phyloP scores from a whole-genome alignment of 2,888 invertebrate species.

The Helleia helle region DNA sequence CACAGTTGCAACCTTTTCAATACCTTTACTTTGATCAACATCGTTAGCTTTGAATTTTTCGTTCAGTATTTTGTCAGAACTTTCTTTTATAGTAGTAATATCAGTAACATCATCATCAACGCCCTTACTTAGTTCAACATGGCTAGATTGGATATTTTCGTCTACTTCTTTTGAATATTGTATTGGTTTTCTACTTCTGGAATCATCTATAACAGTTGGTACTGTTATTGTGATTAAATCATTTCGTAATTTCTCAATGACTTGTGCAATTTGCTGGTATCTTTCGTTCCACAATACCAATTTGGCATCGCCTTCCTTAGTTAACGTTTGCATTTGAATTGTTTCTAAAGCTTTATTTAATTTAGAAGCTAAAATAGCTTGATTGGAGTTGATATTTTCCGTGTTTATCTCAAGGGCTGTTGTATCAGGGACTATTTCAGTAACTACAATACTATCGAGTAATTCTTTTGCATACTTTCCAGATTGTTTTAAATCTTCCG shows the following conservation, averaged over 20 bases:
- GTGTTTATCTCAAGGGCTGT: conserved; percentile 16
- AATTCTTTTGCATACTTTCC: conserved; percentile 40
- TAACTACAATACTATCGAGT: conserved; percentile 29
- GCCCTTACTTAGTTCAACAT: no score
- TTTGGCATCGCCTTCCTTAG: conserved; percentile 33
- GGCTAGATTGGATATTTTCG: no score
- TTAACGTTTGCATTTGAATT: conserved; percentile 37
- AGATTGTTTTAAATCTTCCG: conserved; percentile 39
- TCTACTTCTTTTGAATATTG: neutral
- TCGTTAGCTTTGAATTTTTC: no score
- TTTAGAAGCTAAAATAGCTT: conserved; percentile 32
- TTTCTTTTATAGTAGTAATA: no score
- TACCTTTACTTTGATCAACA: no score
- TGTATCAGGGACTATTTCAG: conserved; percentile 19
- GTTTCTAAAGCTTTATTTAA: conserved; percentile 37
- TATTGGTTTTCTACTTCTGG: neutral
- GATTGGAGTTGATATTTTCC: conserved; percentile 21
- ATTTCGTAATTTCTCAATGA: neutral
- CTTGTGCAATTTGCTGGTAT: neutral
- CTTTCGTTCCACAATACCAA: conserved; percentile 14
- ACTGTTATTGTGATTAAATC: neutral
- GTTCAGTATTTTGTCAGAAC: no score
- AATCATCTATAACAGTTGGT: neutral
- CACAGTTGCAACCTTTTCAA: neutral
- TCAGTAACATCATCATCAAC: no score